These are phyloP conservation scores for Meganola albula DNA, from an alignment of 2,888 invertebrate genomes.

Conservation along the genomic window DNA sequence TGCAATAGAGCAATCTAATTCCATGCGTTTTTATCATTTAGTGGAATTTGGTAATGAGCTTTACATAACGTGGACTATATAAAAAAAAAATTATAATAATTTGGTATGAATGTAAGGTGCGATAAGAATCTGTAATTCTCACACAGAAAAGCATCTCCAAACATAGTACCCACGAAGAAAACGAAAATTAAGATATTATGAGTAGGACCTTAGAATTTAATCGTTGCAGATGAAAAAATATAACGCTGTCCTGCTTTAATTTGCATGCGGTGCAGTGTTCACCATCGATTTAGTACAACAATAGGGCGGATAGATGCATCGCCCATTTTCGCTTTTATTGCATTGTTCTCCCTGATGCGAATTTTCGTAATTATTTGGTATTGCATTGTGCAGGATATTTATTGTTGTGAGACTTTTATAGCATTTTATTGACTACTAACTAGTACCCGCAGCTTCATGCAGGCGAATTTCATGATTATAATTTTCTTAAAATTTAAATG, in stretches of 20 bases:
- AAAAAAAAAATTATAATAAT: too few species aligned
- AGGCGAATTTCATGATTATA: too few species aligned
- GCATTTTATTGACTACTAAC: too few species aligned
- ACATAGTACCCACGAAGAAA: background rate
- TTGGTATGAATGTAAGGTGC: too few species aligned
- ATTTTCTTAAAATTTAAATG: too few species aligned
- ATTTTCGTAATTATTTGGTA: conserved; percentile 16
- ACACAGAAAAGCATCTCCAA: too few species aligned
- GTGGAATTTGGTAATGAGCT: too few species aligned
- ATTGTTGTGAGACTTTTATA: conserved; percentile 3
- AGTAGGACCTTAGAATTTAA: conserved; percentile 14
- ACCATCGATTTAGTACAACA: conserved; percentile 43
- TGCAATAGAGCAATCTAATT: too few species aligned
- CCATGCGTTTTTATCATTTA: too few species aligned
- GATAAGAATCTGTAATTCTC: too few species aligned
- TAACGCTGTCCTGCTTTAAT: conserved; percentile 40
- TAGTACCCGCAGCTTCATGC: too few species aligned
- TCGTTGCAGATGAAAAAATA: conserved; percentile 42
- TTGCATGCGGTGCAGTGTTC: conserved; percentile 40
- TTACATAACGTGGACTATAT: too few species aligned
- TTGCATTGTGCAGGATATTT: conserved; percentile 9
- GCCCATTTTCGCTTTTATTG: conserved; percentile 22
- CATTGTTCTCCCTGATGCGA: conserved; percentile 18
- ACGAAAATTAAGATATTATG: conserved; percentile 14
- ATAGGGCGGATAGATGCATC: conserved; percentile 30